Evolutionary conservation across 2,113 vertebrate species (phyloP).

Genomic region (Lipophrys pholis): DNA sequence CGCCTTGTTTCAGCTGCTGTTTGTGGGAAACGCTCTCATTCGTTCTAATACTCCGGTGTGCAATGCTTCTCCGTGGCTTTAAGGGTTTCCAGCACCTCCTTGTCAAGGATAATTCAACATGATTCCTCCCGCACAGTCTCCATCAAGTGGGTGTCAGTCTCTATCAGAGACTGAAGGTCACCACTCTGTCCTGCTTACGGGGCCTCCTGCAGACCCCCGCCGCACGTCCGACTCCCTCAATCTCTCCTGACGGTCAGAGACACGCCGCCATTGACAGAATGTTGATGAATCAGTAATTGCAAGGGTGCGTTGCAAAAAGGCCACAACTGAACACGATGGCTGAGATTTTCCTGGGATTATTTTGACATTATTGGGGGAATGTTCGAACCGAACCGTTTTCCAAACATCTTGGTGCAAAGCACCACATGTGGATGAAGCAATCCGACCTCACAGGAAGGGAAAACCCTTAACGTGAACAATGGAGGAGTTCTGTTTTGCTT

Average conservation of each 20-base stretch:
- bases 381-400: no score
- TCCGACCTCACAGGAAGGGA: no score
- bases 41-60: constrained; percentile 20
- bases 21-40: constrained; percentile 37
- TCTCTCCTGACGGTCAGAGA: constrained; percentile 4
- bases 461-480: no score
- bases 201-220: constrained; percentile 36
- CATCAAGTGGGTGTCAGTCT: constrained; percentile 51
- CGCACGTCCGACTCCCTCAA: constrained; percentile 29
- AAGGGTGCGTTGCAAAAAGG: no score
- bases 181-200: constrained; percentile 51
- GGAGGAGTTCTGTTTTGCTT: no score
- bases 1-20: not conserved
- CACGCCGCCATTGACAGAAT: not conserved
- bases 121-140: constrained; percentile 34
- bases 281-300: no score
- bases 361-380: no score
- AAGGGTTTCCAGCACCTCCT: constrained; percentile 21
- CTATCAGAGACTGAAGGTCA: constrained; percentile 72
- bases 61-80: constrained; percentile 23
- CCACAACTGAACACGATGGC: no score
- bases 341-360: no score
- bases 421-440: no score
- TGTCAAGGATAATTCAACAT: constrained; percentile 59
- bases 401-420: no score